Evolutionary conservation across 2,888 invertebrate species (phyloP).

Genomic region (Eupithecia tripunctaria): DNA sequence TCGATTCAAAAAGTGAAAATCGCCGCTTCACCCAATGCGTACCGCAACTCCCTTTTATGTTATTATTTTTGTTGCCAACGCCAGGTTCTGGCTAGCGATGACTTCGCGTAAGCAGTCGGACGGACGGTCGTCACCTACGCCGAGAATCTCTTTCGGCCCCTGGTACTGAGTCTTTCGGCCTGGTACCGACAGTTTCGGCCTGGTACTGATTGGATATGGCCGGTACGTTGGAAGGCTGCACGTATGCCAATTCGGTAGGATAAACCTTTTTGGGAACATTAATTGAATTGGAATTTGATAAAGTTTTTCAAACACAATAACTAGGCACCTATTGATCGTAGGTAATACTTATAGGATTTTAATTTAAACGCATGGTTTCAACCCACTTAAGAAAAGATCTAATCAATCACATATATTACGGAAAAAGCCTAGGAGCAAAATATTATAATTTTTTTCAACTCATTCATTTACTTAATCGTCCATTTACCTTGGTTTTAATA

Average conservation of each 20-base stretch:
- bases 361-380: too few species aligned
- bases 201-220: conserved; percentile 44
- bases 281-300: background rate
- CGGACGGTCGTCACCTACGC: conserved; percentile 72
- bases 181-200: background rate
- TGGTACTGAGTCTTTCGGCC: conserved; percentile 64
- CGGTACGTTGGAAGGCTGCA: conserved; percentile 47
- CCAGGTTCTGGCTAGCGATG: conserved; percentile 77
- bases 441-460: too few species aligned
- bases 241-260: conserved; percentile 2
- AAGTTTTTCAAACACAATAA: background rate
- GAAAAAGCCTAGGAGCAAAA: too few species aligned
- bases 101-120: conserved; percentile 60
- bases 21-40: conserved; percentile 19
- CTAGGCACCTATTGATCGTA: background rate
- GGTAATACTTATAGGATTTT: background rate
- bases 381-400: too few species aligned
- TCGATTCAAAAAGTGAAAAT: background rate
- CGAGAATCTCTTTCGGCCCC: conserved; percentile 83
- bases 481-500: background rate
- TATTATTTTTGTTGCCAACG: conserved; percentile 40
- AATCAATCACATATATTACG: too few species aligned
- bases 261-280: background rate
- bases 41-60: conserved; percentile 18
- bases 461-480: too few species aligned